Evolutionary conservation across 2,888 invertebrate species (phyloP).

Genomic region (Nephrocerus scutellatus): DNA sequence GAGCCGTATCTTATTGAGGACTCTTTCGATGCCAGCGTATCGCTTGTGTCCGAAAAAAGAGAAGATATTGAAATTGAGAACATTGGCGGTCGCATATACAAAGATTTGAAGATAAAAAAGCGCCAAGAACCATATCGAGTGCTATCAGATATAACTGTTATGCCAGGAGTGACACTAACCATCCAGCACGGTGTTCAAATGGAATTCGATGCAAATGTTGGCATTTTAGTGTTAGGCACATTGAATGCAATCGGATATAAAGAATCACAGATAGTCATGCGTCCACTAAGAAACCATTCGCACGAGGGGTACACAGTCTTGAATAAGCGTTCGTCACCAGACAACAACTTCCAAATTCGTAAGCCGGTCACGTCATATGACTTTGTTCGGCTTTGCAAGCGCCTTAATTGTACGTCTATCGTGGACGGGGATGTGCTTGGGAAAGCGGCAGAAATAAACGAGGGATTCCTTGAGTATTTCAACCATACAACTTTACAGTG

Average conservation of each 20-base stretch:
- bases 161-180: conserved; percentile 84
- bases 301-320: conserved; percentile 29
- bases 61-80: conserved; percentile 56
- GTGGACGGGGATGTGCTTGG: conserved; percentile 52
- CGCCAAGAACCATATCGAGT: conserved; percentile 70
- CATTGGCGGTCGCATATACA: conserved; percentile 69
- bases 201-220: conserved; percentile 93
- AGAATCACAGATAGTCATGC: conserved; percentile 71
- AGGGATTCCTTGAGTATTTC: conserved; percentile 92
- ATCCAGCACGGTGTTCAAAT: conserved; percentile 84
- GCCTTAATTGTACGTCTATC: too few species aligned
- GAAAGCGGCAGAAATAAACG: too few species aligned
- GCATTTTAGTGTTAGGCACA: conserved; percentile 88
- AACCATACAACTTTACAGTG: conserved; percentile 93
- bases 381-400: conserved; percentile 72
- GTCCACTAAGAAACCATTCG: conserved; percentile 49
- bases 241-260: conserved; percentile 74
- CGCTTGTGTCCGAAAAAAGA: conserved; percentile 51
- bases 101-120: conserved; percentile 58
- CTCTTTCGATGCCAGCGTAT: conserved; percentile 67
- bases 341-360: conserved; percentile 35
- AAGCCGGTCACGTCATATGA: conserved; percentile 49
- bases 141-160: conserved; percentile 86
- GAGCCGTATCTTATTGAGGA: conserved; percentile 79
- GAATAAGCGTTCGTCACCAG: conserved; percentile 50